Evolutionary conservation across 2,888 invertebrate species (phyloP).

Genomic region (Tenthredo livida): DNA sequence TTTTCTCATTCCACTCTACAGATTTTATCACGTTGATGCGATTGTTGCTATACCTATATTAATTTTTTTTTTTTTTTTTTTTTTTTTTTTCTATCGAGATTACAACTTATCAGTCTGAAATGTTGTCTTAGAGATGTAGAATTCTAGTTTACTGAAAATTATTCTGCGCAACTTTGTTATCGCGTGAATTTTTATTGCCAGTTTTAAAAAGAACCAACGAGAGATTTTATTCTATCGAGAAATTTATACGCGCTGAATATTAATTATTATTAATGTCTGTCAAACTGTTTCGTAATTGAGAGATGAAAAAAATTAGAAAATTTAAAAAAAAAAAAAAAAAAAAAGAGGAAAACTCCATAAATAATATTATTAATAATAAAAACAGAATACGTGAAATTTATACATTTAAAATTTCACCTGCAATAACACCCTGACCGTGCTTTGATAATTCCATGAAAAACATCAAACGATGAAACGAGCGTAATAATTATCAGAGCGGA

Average conservation of each 20-base stretch:
- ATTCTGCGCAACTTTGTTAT: not conserved
- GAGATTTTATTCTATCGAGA: not conserved
- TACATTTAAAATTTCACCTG: not conserved
- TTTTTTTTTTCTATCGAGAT: not conserved
- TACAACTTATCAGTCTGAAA: not conserved
- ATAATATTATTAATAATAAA: not conserved
- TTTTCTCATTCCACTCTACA: not conserved
- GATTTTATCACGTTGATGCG: not conserved
- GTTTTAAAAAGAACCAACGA: not conserved
- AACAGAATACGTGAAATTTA: not conserved
- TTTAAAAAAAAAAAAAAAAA: not conserved
- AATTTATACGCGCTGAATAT: not conserved
- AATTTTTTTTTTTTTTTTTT: not conserved
- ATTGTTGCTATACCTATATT: not conserved
- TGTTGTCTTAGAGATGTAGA: not conserved
- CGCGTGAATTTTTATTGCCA: not conserved
- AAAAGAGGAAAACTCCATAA: not conserved
- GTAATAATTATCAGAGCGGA: slow-evolving; percentile 1
- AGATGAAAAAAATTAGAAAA: not conserved
- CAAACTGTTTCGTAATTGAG: not conserved
- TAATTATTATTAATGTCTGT: not conserved
- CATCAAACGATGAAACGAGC: not conserved
- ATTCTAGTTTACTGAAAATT: slow-evolving; percentile 9
- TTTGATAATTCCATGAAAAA: not conserved
- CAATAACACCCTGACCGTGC: not conserved